A percentile compares a stretch with the other conserved stretches of the same genome.
phyloP scores from a whole-genome alignment of 2,888 invertebrate genomes.

The Tyria jacobaeae region DNA sequence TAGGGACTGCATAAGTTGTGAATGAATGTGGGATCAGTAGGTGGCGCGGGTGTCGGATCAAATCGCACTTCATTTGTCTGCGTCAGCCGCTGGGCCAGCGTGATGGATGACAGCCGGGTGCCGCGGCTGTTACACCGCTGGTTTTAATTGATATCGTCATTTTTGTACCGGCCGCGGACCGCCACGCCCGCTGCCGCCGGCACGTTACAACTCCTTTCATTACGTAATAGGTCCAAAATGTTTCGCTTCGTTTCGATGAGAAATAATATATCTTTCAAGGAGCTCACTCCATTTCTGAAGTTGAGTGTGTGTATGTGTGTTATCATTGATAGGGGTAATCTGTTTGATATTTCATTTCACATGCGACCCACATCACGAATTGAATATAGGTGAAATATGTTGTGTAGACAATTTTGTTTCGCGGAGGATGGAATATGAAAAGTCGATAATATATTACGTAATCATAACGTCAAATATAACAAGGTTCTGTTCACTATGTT shows the following conservation, averaged over 20 bases:
- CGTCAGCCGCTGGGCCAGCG: constrained; percentile 70
- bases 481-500: constrained; percentile 10
- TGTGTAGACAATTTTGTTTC: constrained; percentile 34
- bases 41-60: constrained; percentile 72
- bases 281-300: constrained; percentile 48
- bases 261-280: constrained; percentile 53
- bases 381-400: constrained; percentile 35
- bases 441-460: constrained; percentile 21
- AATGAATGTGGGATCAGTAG: constrained; percentile 74
- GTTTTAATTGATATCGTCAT: constrained; percentile 83
- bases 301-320: constrained; percentile 58
- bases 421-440: constrained; percentile 20
- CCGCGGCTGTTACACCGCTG: constrained; percentile 59
- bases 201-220: constrained; percentile 53
- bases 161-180: constrained; percentile 64
- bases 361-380: constrained; percentile 50
- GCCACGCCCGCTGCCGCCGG: constrained; percentile 17
- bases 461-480: constrained; percentile 16
- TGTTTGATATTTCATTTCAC: constrained; percentile 61
- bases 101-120: constrained; percentile 77
- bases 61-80: constrained; percentile 85
- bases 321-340: constrained; percentile 62
- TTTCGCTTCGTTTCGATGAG: constrained; percentile 52
- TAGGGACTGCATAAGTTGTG: constrained; percentile 80
- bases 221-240: constrained; percentile 56